A percentile compares a stretch with the other conserved stretches of the same genome.
Evolutionary conservation across 2,113 vertebrate genomes (phyloP).

Genomic region (Saccopteryx leptura): DNA sequence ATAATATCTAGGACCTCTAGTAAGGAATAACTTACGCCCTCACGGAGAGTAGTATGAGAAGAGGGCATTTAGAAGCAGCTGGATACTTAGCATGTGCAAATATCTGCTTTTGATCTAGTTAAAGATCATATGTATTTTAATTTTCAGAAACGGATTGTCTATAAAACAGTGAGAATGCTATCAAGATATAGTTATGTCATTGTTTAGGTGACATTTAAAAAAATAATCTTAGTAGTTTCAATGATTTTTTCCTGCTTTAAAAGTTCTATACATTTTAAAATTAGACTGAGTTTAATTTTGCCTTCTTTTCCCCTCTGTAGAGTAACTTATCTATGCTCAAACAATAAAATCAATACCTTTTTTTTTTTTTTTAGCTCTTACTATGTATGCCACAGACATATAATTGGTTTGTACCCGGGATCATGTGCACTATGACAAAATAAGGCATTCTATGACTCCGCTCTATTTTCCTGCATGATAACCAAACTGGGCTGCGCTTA

Average conservation of each 20-base stretch:
- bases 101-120: background rate
- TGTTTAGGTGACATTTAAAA: background rate
- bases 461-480: background rate
- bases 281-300: background rate
- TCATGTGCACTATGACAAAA: background rate
- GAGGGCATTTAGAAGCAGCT: background rate
- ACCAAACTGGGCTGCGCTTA: background rate
- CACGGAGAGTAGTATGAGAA: accelerated
- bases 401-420: background rate
- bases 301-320: background rate
- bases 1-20: background rate
- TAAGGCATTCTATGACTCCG: background rate
- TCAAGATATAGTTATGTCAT: background rate
- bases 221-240: background rate
- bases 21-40: background rate
- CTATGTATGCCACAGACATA: background rate
- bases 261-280: background rate
- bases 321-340: background rate
- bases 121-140: background rate
- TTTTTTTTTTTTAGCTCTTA: background rate
- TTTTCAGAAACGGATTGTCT: background rate
- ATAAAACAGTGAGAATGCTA: background rate
- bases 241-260: conserved; percentile 19
- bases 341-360: background rate
- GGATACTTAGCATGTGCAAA: background rate